Evolutionary conservation across 2,888 invertebrate genomes (phyloP), one percentile per base, ranked within the genome.

Genomic region (Nomada ruficornis): DNA sequence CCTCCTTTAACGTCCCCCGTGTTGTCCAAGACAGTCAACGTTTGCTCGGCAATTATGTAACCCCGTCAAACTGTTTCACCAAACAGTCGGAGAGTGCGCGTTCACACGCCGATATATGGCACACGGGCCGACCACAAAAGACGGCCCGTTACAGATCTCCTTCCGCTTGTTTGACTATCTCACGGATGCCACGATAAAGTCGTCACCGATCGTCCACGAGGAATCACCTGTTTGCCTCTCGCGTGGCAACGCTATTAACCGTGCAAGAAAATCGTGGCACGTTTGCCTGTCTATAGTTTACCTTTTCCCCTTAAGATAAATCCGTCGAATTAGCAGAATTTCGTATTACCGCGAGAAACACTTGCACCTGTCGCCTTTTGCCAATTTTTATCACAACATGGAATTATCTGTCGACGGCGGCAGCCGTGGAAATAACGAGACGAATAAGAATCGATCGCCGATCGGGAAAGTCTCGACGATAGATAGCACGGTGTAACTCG

Each of bases 61-160:
- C 86, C 84, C 90, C 89, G 92, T 92, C 93, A 93, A 93, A 93
- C 93, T 93, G 91, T 93, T 92, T 93, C 91, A 91, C 90, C 93
- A 93, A 93, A 93, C 92, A 93, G 89, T 69, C 82, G 83, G 75
- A 74, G 79, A 87, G 87, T 77, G 86, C 87, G 84, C 89, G 90
- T 92, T 92, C 92, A 91, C 92, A 92, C 91, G 91, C 74, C 89
- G 86, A 85, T 85, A 84, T 76, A 81, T 20, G 60, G 74, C 73
- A 64, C 69, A 50, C 71, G 78, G 52, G 57, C 81, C 84, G 86
- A 76, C 87, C 82, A 88, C 89, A 85, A 86, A 87, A 88, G 86
- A 85, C 52, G 54, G 65, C 57, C 73, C 18, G 64, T 47, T 63
- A 42, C 57, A 26, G 60, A 29, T 47, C 71, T 23, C 63, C 55